Evolutionary conservation across 2,797 vertebrate species (phyloP), one percentile per base, ranked within the genome.

Genomic region (Lutjanus argentimaculatus): DNA sequence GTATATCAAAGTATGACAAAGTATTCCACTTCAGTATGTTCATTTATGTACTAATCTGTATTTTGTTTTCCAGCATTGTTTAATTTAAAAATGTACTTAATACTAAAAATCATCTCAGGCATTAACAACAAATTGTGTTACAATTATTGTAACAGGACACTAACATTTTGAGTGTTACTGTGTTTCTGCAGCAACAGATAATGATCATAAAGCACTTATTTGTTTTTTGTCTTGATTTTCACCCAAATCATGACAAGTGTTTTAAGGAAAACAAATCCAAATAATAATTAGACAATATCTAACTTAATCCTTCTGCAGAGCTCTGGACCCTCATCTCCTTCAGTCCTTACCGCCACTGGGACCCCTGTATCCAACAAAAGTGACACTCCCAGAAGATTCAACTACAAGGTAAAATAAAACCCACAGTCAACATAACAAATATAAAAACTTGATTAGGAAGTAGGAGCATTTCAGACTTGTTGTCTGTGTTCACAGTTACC

Each of bases 361-460:
- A 97, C 97, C 40, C 96, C 97, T 25, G 84, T 95, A 65, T 97
- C 97, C 53, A 95, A 95, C 94, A 97, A 96, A 93, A 96, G 95
- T 67, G 95, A 97, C 16, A 89, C 96, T 65, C 96, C 97, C 80
- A 93, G 94, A 72, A 96, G 93, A 81, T 96, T 96, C 61, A 92
- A 87, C 83, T 97, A 95, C 92, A 97, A 97, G 97, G 98, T 99
- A 96, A 86, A 8, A 73, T 8, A 36, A 73, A 64, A 46, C 22
- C 7, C 61, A 1, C 13, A 21, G 22, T 42, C 14, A 58, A 19
- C 10, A 52, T 13, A 43, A 62, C 16, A 25, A n/a, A 49, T 56
- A 4, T 36, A 17, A 40, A 16, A 43, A 45, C 42, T 16, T 51
- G 3, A 71, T 42, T 25, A 19, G 48, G 25, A 72, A 56, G 10